These are phyloP conservation scores for Pogonocichla stellata DNA, from an alignment of 2,113 vertebrate species.

Conservation along the genomic window DNA sequence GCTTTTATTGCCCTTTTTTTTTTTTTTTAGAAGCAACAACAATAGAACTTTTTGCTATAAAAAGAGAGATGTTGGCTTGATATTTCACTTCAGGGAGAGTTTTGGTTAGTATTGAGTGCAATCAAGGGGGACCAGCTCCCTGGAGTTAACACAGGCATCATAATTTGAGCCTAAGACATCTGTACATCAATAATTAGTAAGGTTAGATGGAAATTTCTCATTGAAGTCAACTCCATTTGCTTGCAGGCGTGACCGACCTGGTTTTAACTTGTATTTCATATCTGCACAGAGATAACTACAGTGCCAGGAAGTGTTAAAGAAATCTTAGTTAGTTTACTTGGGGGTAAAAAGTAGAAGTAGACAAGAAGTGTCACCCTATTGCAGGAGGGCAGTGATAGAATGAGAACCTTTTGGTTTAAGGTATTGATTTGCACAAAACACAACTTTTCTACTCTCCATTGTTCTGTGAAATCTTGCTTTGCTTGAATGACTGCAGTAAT, in stretches of 20 bases:
- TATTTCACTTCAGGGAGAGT: background rate
- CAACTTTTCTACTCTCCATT: background rate
- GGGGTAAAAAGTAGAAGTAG: background rate
- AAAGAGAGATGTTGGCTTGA: background rate
- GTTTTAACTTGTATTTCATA: constrained; percentile 51
- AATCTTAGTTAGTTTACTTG: background rate
- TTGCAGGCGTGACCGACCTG: background rate
- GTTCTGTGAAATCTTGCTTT: constrained; percentile 36
- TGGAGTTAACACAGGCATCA: background rate
- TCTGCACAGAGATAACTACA: background rate
- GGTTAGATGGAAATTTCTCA: constrained; percentile 28
- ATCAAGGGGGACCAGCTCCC: background rate
- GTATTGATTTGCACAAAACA: background rate
- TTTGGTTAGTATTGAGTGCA: background rate
- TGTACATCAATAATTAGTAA: constrained; percentile 50
- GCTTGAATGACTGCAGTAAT: background rate
- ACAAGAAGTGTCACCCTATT: background rate
- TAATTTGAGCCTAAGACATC: constrained; percentile 32
- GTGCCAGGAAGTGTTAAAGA: constrained; percentile 26
- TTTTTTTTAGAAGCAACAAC: background rate
- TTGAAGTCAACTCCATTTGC: background rate
- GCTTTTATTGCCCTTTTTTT: background rate
- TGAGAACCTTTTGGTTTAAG: background rate
- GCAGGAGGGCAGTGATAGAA: constrained; percentile 10
- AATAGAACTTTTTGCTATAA: background rate